Evolutionary conservation across 2,888 invertebrate genomes (phyloP), one percentile per base, ranked within the genome.

Genomic region (Pristionchus fissidentatus): DNA sequence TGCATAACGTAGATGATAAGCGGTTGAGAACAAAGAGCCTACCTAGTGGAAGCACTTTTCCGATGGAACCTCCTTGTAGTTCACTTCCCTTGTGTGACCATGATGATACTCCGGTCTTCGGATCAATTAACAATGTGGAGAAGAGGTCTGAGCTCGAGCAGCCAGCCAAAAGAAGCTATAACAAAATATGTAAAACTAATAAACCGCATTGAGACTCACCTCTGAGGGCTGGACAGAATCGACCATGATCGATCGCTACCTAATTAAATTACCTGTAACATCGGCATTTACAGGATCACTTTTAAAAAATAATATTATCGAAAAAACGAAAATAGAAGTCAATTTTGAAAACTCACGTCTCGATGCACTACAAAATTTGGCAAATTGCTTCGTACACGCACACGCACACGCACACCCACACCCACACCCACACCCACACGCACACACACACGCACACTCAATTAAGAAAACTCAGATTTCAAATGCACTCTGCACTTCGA

Each of bases 1-100:
- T 89, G 55, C n/a, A n/a, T n/a, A n/a, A n/a, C n/a, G n/a, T n/a
- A n/a, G n/a, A n/a, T 66, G 26, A 66, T 38, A 7, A 38, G 7
- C 0, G 38, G 38, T 4, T 5, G 35, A 13, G 1, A 73, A n/a
- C n/a, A 41, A 70, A 35, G 29, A 66, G 10, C 75, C 19, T 32
- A 88, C 90, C 90, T 1, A 90, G 81, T n/a, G 89, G 87, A 46
- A 85, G 86, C 1, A 87, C 87, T 15, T 81, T 70, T 15, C 87
- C 86, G n/a, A 87, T 83, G 4, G 84, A 84, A 8, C 86, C 89
- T 13, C 88, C 88, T 84, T 90, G 89, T 26, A 90, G 82, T 73
- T 91, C 90, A 22, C 87, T 85, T 62, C 90, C 90, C 82, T 90
- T 91, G 83, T 88, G 89, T 57, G 87, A 89, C 90, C 90, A 90